Evolutionary conservation across 2,888 invertebrate species (phyloP), one percentile per base, ranked within the genome.

Genomic region (Cyaniris semiargus): DNA sequence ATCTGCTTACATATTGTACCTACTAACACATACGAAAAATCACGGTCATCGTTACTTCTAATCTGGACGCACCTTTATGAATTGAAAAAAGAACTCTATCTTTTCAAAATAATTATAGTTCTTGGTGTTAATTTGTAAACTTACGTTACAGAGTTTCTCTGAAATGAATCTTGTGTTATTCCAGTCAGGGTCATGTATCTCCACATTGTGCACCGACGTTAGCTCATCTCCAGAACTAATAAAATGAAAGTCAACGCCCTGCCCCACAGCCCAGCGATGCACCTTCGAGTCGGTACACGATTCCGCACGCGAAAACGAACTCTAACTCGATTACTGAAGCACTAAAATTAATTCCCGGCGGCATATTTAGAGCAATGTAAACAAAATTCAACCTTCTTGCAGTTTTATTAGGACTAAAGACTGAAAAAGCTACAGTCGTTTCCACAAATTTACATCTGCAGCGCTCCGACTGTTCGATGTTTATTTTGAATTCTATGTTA

Each of bases 231-330:
- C 75, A 78, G 60, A 72, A 75, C 78, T 78, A 80, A 80, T 79
- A 78, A 79, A 77, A 79, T 76, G 79, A 80, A 80, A 80, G 80
- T 80, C 78, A 80, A 79, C 80, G 77, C 79, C 80, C 80, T 80
- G 78, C 76, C 60, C 75, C 76, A 76, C 74, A 27, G 27, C 2
- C 27, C 27, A 34, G 72, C 72, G 76, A 75, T 79, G 79, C 79
- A 80, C 74, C 74, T 74, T 74, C 27, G 78, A 79, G 79, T 72
- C 79, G 76, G 75, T 78, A 70, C 77, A 77, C 56, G 21, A 27
- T 4, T 71, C 58, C 58, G 78, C 76, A 77, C 76, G 18, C 48
- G 48, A 79, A 80, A 78, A 78, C 34, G 70, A 23, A 44, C 77
- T 75, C 70, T 77, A 79, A 44, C 21, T 15, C 75, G 18, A 76